Conservation (phyloP, 2,113 vertebrate species). For the Erinaceus europaeus region DNA sequence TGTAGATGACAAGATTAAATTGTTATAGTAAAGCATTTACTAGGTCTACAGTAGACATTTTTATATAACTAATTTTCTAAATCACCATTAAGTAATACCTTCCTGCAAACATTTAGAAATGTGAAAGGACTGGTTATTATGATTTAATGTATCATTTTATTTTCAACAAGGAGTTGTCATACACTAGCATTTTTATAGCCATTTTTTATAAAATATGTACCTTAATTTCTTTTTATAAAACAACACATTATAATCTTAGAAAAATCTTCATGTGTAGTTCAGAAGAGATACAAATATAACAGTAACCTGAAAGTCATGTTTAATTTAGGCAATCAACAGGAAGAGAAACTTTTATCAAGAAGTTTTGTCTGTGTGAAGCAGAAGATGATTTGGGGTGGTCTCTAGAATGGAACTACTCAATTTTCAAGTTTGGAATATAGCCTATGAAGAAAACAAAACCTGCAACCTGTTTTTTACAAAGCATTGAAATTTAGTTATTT, state of each 20-base stretch:
- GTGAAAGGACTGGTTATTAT: not conserved
- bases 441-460: not conserved
- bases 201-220: not conserved
- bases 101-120: not conserved
- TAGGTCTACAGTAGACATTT: not conserved
- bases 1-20: not conserved
- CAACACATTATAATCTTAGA: not conserved
- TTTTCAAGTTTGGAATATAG: not conserved
- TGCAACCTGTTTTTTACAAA: not conserved
- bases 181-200: not conserved
- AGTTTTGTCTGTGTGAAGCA: not conserved
- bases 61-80: not conserved
- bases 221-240: not conserved
- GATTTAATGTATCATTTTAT: not conserved
- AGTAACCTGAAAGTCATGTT: not conserved
- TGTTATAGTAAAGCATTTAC: not conserved
- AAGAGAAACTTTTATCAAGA: not conserved
- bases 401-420: not conserved
- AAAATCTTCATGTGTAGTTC: not conserved
- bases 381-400: not conserved
- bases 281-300: not conserved
- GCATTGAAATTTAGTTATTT: too few relatives aligned
- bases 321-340: not conserved
- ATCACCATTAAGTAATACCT: not conserved
- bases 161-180: not conserved